A percentile compares a stretch with the other conserved stretches of the same genome.
These are phyloP conservation scores for Psephotus haematonotus DNA, from an alignment of 2,113 vertebrate species.

Conservation along the genomic window DNA sequence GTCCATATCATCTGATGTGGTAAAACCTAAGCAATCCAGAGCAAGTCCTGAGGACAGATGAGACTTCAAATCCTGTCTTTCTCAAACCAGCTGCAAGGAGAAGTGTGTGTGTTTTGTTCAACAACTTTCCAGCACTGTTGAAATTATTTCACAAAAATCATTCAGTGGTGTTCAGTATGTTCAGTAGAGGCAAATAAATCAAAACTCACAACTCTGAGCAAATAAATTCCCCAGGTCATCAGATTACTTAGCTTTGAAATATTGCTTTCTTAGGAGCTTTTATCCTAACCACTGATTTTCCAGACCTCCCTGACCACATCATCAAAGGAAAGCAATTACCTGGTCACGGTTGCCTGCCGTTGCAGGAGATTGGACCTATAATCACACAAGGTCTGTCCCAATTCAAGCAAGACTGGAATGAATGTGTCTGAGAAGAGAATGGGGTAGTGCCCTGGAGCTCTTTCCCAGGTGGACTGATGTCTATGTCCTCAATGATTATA, in stretches of 20 bases:
- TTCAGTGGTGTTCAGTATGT: neutral
- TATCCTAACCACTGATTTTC: neutral
- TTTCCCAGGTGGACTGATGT: neutral
- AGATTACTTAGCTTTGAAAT: neutral
- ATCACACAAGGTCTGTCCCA: neutral
- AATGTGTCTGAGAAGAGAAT: neutral
- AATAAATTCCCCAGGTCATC: neutral
- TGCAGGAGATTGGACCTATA: neutral
- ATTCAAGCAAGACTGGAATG: neutral
- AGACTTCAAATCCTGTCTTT: neutral
- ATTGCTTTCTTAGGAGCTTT: neutral
- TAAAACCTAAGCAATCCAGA: neutral
- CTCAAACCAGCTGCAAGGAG: neutral
- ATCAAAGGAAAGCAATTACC: neutral
- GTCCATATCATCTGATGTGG: accelerated
- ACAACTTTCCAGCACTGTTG: neutral
- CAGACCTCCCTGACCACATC: neutral
- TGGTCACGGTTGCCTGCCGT: neutral
- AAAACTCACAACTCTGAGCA: neutral
- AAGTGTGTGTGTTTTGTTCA: neutral
- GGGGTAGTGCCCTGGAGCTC: neutral
- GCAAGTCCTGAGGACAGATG: neutral
- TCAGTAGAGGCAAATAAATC: neutral
- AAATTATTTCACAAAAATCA: neutral
- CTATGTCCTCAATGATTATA: neutral